Evolutionary conservation across 1,140 invertebrate genomes (phyloP).

Genomic region (Tetraneura akinire): DNA sequence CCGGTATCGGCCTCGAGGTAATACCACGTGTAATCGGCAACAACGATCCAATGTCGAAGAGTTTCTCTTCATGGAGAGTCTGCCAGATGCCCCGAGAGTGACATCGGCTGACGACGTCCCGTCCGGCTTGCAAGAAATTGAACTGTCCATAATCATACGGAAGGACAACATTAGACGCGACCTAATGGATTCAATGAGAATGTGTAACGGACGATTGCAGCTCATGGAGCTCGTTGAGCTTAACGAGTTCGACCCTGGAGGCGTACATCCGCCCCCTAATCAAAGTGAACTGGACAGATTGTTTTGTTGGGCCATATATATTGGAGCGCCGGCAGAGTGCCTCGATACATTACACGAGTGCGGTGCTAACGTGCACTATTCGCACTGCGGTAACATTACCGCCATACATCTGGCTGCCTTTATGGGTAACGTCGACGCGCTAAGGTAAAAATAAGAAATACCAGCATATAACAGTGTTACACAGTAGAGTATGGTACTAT

Average conservation of each 20-base stretch:
- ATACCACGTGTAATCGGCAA: not conserved
- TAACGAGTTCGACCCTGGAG: conserved; percentile 63
- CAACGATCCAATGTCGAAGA: conserved; percentile 44
- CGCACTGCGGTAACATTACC: conserved; percentile 66
- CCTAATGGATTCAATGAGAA: conserved; percentile 71
- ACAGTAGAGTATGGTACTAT: no score
- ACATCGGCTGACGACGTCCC: conserved; percentile 69
- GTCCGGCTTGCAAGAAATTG: conserved; percentile 56
- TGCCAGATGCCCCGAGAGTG: conserved; percentile 1
- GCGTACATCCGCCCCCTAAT: conserved; percentile 42
- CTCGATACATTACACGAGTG: conserved; percentile 64
- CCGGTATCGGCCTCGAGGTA: conserved; percentile 27
- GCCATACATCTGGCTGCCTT: conserved; percentile 76
- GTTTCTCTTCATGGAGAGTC: conserved; percentile 51
- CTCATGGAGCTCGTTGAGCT: conserved; percentile 72
- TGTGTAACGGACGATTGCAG: conserved; percentile 66
- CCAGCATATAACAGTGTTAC: no score
- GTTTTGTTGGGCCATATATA: conserved; percentile 71
- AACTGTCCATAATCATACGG: conserved; percentile 73
- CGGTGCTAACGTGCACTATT: conserved; percentile 71
- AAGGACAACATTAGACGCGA: conserved; percentile 71
- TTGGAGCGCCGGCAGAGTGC: conserved; percentile 66
- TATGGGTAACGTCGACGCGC: conserved; percentile 71
- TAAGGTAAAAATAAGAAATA: conserved; percentile 57
- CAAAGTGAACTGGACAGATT: conserved; percentile 59